A percentile compares a stretch with the other conserved stretches of the same genome.
phyloP scores from a whole-genome alignment of 1,140 invertebrate genomes.

The Sminthurides bifidus region DNA sequence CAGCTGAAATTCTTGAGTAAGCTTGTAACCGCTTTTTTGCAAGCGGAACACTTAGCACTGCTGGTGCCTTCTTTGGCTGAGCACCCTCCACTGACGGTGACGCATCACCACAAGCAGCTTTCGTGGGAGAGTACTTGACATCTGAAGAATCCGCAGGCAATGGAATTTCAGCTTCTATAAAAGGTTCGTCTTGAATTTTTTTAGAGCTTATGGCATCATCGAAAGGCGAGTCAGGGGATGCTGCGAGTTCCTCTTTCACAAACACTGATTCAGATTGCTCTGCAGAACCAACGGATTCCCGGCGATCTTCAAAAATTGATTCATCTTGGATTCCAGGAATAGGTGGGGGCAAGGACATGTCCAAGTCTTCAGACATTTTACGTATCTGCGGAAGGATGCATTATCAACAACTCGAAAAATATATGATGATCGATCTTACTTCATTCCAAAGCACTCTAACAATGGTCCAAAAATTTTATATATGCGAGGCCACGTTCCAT shows the following conservation, averaged over 20 bases:
- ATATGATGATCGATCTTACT: too few relatives aligned
- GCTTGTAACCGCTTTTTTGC: constrained; percentile 36
- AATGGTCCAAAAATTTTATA: too few relatives aligned
- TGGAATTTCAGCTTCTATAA: constrained; percentile 24
- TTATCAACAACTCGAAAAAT: too few relatives aligned
- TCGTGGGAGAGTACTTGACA: constrained; percentile 27
- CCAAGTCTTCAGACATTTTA: constrained; percentile 10
- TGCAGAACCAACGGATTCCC: neutral
- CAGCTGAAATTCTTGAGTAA: constrained; percentile 36
- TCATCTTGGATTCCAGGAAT: neutral
- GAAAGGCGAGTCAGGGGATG: neutral
- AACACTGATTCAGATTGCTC: constrained; percentile 9
- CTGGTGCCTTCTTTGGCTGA: constrained; percentile 33
- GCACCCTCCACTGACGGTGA: constrained; percentile 7
- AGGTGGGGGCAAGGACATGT: neutral
- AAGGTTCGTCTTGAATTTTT: constrained; percentile 3
- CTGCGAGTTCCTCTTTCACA: neutral
- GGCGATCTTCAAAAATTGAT: neutral
- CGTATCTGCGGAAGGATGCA: too few relatives aligned
- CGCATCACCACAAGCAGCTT: constrained; percentile 14
- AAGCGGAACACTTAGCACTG: constrained; percentile 35
- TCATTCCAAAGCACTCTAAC: too few relatives aligned
- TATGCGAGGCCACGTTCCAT: too few relatives aligned
- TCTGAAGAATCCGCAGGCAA: constrained; percentile 25
- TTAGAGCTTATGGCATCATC: constrained; percentile 23